Evolutionary conservation across 2,797 vertebrate species (phyloP), one percentile per base, ranked within the genome.

Genomic region (Enteromius trimaculatus): DNA sequence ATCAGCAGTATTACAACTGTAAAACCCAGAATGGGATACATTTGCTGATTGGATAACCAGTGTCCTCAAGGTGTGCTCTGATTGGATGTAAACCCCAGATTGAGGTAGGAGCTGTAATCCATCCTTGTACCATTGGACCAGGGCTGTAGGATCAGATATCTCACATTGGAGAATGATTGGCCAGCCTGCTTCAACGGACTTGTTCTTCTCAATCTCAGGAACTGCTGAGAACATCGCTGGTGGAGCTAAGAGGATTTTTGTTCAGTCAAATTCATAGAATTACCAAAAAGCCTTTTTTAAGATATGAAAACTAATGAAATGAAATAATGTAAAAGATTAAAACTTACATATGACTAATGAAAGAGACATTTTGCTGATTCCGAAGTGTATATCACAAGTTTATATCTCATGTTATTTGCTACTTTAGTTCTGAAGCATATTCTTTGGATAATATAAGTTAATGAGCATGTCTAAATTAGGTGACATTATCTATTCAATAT

Each of bases 51-150:
- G 94, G 91, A 95, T 93, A 90, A 94, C 88, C 91, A 95, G 92
- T 64, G 90, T 90, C 83, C 91, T 94, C 86, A 89, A 90, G 82
- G 90, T 90, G 47, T 91, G 94, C 85, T 96, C 94, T 55, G 95
- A 93, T 84, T 94, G 93, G 86, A 96, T 88, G 85, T 94, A 91
- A 87, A 95, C 84, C 87, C 92, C 95, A 7, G 90, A 92, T 3
- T 94, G 90, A 89, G 95, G 94, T 62, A 96, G 88, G 3, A 90
- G 89, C 87, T 90, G 81, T 85, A 93, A 91, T n/a, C 95, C 96
- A 0, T 97, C 94, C 90, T 96, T 95, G 90, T 89, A 89, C 95
- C 95, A 96, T 90, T 11, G 79, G 89, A 95, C 94, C 0, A 88
- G 87, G 0, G 90, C 93, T 29, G 92, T 89, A 0, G 86, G 90